Conservation (phyloP, 2,113 vertebrate species). For the Corydoras sp. region DNA sequence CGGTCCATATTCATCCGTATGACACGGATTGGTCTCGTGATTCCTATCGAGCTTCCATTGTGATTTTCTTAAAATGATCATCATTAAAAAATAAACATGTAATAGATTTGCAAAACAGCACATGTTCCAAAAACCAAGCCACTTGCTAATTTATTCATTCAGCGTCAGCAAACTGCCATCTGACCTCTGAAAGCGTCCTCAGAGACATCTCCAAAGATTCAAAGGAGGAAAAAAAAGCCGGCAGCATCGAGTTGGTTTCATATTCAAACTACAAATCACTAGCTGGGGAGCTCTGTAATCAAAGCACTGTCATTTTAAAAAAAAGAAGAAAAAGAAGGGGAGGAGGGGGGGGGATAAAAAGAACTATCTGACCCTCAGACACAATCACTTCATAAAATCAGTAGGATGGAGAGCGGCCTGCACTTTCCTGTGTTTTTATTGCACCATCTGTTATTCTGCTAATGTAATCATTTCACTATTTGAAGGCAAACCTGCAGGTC, state of each 20-base stretch:
- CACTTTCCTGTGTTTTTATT: neutral
- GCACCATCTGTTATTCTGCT: slow-evolving; percentile 12
- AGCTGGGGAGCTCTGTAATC: slow-evolving; percentile 2
- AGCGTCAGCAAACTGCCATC: slow-evolving; percentile 34
- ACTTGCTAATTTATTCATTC: slow-evolving; percentile 42
- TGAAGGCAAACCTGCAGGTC: slow-evolving; percentile 8
- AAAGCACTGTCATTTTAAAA: slow-evolving; percentile 25
- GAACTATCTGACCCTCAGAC: neutral
- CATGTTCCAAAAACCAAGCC: slow-evolving; percentile 20
- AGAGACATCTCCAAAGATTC: neutral
- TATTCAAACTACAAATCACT: slow-evolving; percentile 10
- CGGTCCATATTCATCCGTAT: too few species aligned
- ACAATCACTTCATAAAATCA: slow-evolving; percentile 12
- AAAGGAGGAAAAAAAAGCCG: neutral
- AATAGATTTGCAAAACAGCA: neutral
- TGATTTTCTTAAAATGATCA: neutral
- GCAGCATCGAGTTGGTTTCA: slow-evolving; percentile 4
- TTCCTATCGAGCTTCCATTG: too few species aligned
- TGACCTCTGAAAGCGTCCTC: slow-evolving; percentile 38
- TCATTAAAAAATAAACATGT: too few species aligned
- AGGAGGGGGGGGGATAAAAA: too few species aligned
- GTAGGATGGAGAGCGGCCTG: neutral
- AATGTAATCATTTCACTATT: slow-evolving; percentile 1
- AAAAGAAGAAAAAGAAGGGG: slow-evolving; percentile 19
- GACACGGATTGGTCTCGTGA: too few species aligned